A percentile compares a stretch with the other conserved stretches of the same genome.
Conservation (phyloP, 2,888 invertebrate species). For the Drosophila buzzatii region DNA sequence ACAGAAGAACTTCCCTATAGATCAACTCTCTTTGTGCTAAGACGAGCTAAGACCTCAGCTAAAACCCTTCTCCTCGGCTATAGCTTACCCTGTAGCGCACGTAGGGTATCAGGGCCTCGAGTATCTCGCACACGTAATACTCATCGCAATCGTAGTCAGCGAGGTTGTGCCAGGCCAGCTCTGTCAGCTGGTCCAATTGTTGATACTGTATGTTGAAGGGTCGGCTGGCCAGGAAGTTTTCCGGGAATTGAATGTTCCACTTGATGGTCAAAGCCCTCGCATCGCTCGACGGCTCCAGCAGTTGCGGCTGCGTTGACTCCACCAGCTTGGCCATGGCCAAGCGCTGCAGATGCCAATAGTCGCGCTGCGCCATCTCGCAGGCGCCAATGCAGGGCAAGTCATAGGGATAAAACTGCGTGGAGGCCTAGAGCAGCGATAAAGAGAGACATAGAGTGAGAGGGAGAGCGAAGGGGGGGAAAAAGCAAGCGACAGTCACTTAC, state of each 20-base stretch:
- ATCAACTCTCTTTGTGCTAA: too few relatives aligned
- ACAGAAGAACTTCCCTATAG: neutral
- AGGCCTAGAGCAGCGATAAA: constrained; percentile 51
- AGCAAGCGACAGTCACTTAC: constrained; percentile 88
- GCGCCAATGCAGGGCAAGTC: constrained; percentile 83
- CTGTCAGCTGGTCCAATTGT: constrained; percentile 87
- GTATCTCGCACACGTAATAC: constrained; percentile 88
- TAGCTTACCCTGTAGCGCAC: constrained; percentile 93
- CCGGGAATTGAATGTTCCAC: constrained; percentile 77
- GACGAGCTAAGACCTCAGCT: too few relatives aligned
- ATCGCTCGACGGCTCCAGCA: constrained; percentile 40
- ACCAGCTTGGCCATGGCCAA: constrained; percentile 65
- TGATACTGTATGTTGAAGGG: constrained; percentile 82
- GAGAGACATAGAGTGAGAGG: neutral
- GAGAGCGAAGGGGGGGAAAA: too few relatives aligned
- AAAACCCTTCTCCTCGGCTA: too few relatives aligned
- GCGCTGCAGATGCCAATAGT: constrained; percentile 77
- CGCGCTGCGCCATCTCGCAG: constrained; percentile 81
- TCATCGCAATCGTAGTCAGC: constrained; percentile 86
- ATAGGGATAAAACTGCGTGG: constrained; percentile 75
- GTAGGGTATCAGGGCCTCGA: constrained; percentile 93
- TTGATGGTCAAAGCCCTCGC: constrained; percentile 60
- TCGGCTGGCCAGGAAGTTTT: constrained; percentile 73
- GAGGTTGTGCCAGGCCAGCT: constrained; percentile 90
- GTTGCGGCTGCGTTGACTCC: constrained; percentile 61